A percentile compares a stretch with the other conserved stretches of the same genome.
phyloP scores from a whole-genome alignment of 2,888 invertebrate genomes.

The Melieria omissa region DNA sequence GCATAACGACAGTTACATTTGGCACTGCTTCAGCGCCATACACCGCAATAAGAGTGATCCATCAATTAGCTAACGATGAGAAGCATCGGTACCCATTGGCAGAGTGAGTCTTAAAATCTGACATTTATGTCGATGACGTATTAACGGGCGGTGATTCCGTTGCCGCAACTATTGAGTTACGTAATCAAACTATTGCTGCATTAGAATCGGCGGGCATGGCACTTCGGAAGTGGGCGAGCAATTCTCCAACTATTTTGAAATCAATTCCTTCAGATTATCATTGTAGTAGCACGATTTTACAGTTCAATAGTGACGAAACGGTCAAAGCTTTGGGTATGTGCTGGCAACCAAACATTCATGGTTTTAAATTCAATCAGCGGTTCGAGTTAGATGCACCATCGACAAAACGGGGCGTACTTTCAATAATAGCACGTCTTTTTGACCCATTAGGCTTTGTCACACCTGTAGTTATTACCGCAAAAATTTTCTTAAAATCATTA shows the following conservation, averaged over 20 bases:
- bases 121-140: constrained; percentile 25
- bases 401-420: too few species aligned
- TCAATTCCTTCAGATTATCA: constrained; percentile 17
- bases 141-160: constrained; percentile 12
- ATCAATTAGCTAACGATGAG: constrained; percentile 27
- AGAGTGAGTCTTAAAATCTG: constrained; percentile 11
- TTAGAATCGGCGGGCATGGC: constrained; percentile 19
- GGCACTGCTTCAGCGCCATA: constrained; percentile 21
- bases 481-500: constrained; percentile 33
- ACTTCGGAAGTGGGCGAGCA: constrained; percentile 17
- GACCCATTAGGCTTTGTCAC: constrained; percentile 36
- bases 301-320: constrained; percentile 10
- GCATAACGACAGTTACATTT: constrained; percentile 29
- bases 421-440: constrained; percentile 1
- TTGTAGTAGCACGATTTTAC: constrained; percentile 4
- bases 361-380: not conserved
- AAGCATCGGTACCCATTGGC: constrained; percentile 11
- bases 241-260: constrained; percentile 7
- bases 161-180: constrained; percentile 40
- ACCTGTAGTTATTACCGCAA: constrained; percentile 30
- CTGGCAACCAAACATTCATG: not conserved
- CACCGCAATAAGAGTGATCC: constrained; percentile 12
- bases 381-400: too few species aligned
- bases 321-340: constrained; percentile 17
- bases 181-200: constrained; percentile 20